Evolutionary conservation across 2,113 vertebrate species (phyloP).

Genomic region (Atherinomorus stipes): DNA sequence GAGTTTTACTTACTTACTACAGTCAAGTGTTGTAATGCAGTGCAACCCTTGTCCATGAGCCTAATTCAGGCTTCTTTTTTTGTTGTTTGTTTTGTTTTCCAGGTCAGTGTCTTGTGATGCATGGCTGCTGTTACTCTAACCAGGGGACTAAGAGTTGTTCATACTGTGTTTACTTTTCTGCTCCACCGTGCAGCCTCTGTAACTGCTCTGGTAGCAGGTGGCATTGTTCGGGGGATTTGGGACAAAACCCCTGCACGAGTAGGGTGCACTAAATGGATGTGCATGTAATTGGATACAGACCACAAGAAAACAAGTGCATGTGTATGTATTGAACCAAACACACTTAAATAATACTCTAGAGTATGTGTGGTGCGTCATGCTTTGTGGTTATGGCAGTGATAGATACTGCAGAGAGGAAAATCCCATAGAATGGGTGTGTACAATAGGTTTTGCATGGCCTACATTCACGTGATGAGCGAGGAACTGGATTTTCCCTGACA

Average conservation of each 20-base stretch:
- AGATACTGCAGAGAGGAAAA: slow-evolving; percentile 45
- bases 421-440: slow-evolving; percentile 6
- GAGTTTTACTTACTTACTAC: slow-evolving; percentile 15
- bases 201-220: slow-evolving; percentile 58
- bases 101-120: slow-evolving; percentile 72
- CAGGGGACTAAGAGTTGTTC: slow-evolving; percentile 61
- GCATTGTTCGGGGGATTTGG: slow-evolving; percentile 55
- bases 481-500: slow-evolving; percentile 11
- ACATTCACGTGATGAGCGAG: background rate
- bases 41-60: slow-evolving; percentile 41
- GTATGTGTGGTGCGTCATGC: slow-evolving; percentile 1
- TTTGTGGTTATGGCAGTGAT: slow-evolving; percentile 50
- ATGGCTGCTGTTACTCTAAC: slow-evolving; percentile 60
- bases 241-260: slow-evolving; percentile 31
- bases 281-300: slow-evolving; percentile 25
- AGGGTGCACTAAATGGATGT: slow-evolving; percentile 6
- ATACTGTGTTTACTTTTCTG: slow-evolving; percentile 69
- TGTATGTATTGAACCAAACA: background rate
- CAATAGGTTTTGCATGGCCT: slow-evolving; percentile 10
- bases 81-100: slow-evolving; percentile 49
- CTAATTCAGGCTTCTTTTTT: slow-evolving; percentile 50
- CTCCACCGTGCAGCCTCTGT: slow-evolving; percentile 46
- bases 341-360: slow-evolving; percentile 12
- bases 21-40: slow-evolving; percentile 13
- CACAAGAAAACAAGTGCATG: slow-evolving; percentile 16